Evolutionary conservation across 2,797 vertebrate species (phyloP).

Genomic region (Enteromius viviparus): DNA sequence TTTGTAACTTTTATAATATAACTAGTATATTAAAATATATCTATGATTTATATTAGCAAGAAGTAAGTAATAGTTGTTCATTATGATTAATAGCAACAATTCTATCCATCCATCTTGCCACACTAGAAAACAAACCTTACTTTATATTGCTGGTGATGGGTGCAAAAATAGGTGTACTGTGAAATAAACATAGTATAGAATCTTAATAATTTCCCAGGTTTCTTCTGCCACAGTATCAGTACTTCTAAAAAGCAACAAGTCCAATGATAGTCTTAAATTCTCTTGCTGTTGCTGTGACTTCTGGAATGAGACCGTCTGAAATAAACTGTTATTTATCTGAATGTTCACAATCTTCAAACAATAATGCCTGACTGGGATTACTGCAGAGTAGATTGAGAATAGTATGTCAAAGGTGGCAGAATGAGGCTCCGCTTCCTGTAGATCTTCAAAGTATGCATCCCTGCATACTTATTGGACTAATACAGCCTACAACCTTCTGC

Average conservation of each 20-base stretch:
- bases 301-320: not conserved
- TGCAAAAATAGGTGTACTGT: not conserved
- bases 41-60: not conserved
- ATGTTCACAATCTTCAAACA: not conserved
- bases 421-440: not conserved
- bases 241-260: not conserved
- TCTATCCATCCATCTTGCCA: not conserved
- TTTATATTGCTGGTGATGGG: not conserved
- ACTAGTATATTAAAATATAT: not conserved
- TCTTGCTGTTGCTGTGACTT: not conserved
- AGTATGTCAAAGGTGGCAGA: not conserved
- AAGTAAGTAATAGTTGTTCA: not conserved
- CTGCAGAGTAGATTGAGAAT: not conserved
- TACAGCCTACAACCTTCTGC: not conserved
- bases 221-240: not conserved
- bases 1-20: not conserved
- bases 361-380: no score
- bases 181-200: not conserved
- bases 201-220: not conserved
- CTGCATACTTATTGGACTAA: not conserved
- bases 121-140: not conserved
- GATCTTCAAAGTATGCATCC: conserved; percentile 1
- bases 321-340: not conserved
- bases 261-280: not conserved
- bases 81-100: not conserved